Evolutionary conservation across 2,797 vertebrate species (phyloP), one percentile per base, ranked within the genome.

Genomic region (Sebastes matsubarae): DNA sequence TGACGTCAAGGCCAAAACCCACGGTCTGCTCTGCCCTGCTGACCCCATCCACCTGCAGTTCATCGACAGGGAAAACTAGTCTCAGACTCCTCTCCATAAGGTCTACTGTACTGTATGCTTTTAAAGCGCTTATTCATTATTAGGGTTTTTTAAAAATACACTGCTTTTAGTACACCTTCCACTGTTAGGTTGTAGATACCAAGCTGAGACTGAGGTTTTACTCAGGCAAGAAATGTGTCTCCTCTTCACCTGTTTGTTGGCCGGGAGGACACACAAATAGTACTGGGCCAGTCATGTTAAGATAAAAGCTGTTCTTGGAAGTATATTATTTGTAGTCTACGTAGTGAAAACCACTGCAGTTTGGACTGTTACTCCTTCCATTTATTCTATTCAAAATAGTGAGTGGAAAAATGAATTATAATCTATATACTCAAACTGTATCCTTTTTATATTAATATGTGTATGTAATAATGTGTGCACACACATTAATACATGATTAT

Each of bases 21-120:
- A 97, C 0, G 97, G 97, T 72, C 95, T 99, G 70, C 94, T 99
- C 74, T 96, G 96, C 77, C 97, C 97, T 3, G 94, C 85, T 55
- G 93, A 80, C 0, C 93, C 95, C 42, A 96, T 98, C 85, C 91
- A 96, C 72, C 93, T 99, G 77, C 93, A 93, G 84, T 98, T 98
- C 92, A 94, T 90, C 18, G 95, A 97, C 86, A 92, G 94, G 75
- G 59, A 92, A 76, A 81, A 84, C 25, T 91, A 92, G 80, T 71
- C 0, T 2, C 30, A 14, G 29, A 27, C 34, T 68, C 36, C 4
- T 55, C 13, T 66, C 14, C 4, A 1, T 8, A 42, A 46, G 22
- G 8, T 84, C 46, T 46, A 32, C 79, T 82, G 32, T 75, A 70
- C 20, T 79, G 59, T 73, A 77, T 57, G 32, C 76, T 85, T 82